Evolutionary conservation across 2,113 vertebrate genomes (phyloP).

Genomic region (Anarhynchus alexandrinus): DNA sequence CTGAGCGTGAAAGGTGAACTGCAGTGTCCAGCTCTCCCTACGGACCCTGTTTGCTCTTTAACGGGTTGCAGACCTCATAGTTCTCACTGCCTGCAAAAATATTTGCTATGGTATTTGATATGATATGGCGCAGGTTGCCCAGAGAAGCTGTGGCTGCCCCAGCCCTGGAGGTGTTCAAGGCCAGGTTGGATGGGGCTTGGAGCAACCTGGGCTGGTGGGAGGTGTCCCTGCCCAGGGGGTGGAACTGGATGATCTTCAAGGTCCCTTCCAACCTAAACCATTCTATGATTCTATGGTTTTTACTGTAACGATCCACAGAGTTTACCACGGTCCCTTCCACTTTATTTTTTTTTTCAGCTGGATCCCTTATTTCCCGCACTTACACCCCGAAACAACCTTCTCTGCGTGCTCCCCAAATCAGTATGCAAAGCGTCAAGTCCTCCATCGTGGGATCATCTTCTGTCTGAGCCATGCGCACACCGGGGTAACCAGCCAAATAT

Average conservation of each 20-base stretch:
- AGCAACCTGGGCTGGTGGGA: no score
- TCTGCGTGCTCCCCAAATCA: background rate
- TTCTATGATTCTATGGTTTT: background rate
- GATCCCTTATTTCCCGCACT: rapidly evolving
- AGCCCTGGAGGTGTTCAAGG: no score
- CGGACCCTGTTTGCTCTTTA: background rate
- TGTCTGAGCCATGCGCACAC: background rate
- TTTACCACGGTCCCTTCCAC: background rate
- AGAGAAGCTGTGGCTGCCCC: no score
- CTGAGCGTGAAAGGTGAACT: background rate
- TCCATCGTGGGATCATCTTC: background rate
- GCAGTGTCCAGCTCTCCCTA: background rate
- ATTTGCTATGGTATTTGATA: background rate
- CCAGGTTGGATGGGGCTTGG: no score
- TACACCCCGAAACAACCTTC: background rate
- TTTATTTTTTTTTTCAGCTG: background rate
- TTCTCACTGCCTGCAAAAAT: background rate
- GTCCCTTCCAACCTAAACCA: no score
- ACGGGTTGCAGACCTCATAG: background rate
- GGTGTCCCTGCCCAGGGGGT: no score
- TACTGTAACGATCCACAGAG: background rate
- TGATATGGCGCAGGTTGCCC: no score
- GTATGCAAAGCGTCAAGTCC: background rate
- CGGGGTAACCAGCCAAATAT: background rate
- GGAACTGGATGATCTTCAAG: no score